Evolutionary conservation across 2,113 vertebrate genomes (phyloP).

Genomic region (Ondatra zibethicus): DNA sequence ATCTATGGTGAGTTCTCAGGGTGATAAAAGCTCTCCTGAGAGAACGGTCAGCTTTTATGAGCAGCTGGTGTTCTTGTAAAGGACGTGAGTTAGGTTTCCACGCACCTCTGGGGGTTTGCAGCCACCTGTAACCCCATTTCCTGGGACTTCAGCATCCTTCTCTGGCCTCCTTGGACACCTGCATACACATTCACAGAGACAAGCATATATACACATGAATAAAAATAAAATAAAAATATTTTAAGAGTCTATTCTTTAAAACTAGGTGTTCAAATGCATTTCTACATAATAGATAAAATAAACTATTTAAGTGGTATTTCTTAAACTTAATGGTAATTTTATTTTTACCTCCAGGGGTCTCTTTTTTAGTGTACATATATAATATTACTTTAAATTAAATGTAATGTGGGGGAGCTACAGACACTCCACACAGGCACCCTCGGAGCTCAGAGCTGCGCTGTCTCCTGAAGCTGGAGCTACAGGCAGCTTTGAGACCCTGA

Average conservation of each 20-base stretch:
- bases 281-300: neutral
- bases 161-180: neutral
- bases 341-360: neutral
- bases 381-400: neutral
- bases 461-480: neutral
- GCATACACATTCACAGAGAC: too few relatives aligned
- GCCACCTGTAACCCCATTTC: neutral
- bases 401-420: neutral
- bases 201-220: neutral
- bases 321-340: neutral
- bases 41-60: neutral
- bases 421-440: neutral
- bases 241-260: neutral
- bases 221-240: neutral
- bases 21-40: conserved; percentile 6
- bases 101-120: too few relatives aligned
- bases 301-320: neutral
- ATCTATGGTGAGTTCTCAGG: neutral
- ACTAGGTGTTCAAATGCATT: neutral
- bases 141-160: too few relatives aligned
- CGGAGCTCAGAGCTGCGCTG: neutral
- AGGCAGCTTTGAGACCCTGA: neutral
- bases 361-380: neutral
- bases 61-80: too few relatives aligned
- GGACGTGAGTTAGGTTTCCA: neutral